Base-by-base conservation (phyloP, 2,113 vertebrate species). In the Alectura lathami region DNA sequence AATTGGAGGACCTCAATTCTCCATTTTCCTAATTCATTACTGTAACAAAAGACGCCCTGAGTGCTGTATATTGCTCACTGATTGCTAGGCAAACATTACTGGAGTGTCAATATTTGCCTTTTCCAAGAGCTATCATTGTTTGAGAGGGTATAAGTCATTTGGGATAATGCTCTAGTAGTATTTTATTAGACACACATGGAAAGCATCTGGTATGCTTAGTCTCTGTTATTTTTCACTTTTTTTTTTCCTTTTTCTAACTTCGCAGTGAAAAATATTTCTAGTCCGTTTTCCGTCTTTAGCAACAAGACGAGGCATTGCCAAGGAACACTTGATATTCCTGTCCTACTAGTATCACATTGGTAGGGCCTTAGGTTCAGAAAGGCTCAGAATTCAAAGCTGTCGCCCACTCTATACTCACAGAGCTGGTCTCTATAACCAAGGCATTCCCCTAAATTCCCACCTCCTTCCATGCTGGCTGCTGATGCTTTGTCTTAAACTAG, bases 21-120 rank as follows among this genome's bases (percentile, higher is more conserved):
- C 86, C 45, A 53, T 97, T 97, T 98, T 91, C 81, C 91, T 98
- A 96, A 98, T 97, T 97, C 96, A 97, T 94, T 97, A 75, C 77
- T 94, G 95, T 93, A 97, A 97, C 91, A 96, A 60, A 60, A 96
- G 91, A 89, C 22, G 27, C 76, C 62, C 86, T 73, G 77, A 97
- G 86, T 93, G 74, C 96, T 94, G 83, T 96, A 88, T 91, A 93
- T 92, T 9, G 29, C 92, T 94, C 92, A 48, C 94, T 95, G 93
- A 97, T 94, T 96, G 96, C 97, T 97, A 84, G 90, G 88, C 86
- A 97, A 98, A 97, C 92, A 97, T 96, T 97, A 97, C 2, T 88
- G 80, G 88, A 97, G 95, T 79, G 91, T 95, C 95, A 97, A 97
- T 98, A 98, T 98, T 98, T 97, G 96, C 83, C 96, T 93, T 95